These are phyloP conservation scores for Gallinago solitaria DNA, from an alignment of 2,797 vertebrate genomes.

Conservation along the genomic window DNA sequence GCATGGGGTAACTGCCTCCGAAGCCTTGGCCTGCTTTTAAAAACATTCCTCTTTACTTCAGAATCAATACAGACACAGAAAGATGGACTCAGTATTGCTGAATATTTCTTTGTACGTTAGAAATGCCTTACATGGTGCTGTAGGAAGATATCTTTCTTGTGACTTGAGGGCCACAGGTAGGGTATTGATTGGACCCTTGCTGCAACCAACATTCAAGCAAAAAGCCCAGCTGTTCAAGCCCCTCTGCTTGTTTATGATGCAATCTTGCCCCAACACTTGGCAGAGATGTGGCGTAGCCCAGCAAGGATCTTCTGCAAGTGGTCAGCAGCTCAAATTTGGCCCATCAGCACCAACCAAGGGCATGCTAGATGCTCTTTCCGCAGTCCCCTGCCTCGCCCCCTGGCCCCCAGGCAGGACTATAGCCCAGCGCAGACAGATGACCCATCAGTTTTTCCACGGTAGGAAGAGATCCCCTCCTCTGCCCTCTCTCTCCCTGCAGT, in stretches of 20 bases:
- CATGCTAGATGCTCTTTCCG: neutral
- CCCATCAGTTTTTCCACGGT: neutral
- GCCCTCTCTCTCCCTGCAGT: neutral
- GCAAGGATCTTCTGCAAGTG: neutral
- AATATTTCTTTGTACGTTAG: neutral
- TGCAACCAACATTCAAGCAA: neutral
- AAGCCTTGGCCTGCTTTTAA: neutral
- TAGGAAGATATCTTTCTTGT: neutral
- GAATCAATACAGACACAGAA: neutral
- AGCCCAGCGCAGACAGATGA: neutral
- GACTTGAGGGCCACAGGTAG: neutral
- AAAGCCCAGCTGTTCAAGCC: neutral
- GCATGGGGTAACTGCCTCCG: neutral
- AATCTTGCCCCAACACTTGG: neutral
- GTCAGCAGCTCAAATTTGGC: neutral
- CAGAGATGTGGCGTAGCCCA: neutral
- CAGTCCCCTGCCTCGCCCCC: fast-evolving
- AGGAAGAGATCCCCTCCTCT: neutral
- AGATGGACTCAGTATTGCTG: neutral
- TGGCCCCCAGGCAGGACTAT: neutral
- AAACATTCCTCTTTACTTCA: neutral
- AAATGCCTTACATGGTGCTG: neutral
- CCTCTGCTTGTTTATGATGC: neutral
- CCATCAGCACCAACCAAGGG: neutral
- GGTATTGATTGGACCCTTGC: neutral